A percentile compares a stretch with the other conserved stretches of the same genome.
phyloP scores from a whole-genome alignment of 2,113 vertebrate genomes.

The Cynopterus brachyotis region DNA sequence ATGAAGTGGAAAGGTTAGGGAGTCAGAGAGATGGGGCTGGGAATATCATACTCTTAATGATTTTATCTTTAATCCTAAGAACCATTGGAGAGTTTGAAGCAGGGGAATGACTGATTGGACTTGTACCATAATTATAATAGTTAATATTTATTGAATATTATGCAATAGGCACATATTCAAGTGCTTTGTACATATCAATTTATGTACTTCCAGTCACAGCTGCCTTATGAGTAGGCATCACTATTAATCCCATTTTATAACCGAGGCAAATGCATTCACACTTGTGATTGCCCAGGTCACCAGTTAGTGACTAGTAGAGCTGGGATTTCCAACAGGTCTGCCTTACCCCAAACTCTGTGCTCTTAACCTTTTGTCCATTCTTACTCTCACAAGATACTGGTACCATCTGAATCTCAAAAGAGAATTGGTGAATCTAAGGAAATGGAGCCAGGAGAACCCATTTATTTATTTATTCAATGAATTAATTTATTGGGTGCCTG shows the following conservation, averaged over 20 bases:
- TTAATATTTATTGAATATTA: constrained; percentile 10
- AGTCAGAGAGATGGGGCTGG: background rate
- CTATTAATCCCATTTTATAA: constrained; percentile 2
- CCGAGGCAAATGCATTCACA: background rate
- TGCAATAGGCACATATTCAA: background rate
- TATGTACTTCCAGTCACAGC: background rate
- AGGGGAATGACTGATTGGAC: background rate
- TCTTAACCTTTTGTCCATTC: background rate
- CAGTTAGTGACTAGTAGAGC: background rate
- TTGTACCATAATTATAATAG: background rate
- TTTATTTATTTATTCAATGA: background rate
- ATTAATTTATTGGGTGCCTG: background rate
- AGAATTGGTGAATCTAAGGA: background rate
- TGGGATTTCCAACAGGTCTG: background rate
- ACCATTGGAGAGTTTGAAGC: background rate
- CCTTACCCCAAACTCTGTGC: background rate
- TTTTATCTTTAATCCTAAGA: constrained; percentile 45
- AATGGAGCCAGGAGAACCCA: background rate
- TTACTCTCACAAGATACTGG: background rate
- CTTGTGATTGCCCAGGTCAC: background rate
- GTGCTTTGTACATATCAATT: background rate
- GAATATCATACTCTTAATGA: background rate
- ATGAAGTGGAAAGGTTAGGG: background rate
- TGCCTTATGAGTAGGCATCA: background rate
- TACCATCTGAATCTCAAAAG: constrained; percentile 10